phyloP scores from a whole-genome alignment of 2,888 invertebrate genomes.

The Drosophila aldrichi region DNA sequence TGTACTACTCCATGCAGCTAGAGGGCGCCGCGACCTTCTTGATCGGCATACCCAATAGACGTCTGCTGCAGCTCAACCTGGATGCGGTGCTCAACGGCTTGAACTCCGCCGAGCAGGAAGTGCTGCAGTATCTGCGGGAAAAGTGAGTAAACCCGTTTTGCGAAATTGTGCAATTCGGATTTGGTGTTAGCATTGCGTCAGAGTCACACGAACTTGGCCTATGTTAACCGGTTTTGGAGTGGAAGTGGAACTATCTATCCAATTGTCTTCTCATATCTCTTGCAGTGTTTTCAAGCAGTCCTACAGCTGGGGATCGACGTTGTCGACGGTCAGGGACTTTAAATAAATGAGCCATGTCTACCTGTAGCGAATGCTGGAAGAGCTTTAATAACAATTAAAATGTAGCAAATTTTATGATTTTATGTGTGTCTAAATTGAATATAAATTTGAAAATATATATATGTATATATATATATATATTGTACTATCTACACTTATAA shows the following conservation, averaged over 20 bases:
- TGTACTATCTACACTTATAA: neutral
- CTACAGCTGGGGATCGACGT: slow-evolving; percentile 66
- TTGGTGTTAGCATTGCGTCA: slow-evolving; percentile 68
- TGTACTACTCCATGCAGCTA: slow-evolving; percentile 88
- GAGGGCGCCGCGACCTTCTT: slow-evolving; percentile 89
- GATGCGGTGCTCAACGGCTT: slow-evolving; percentile 88
- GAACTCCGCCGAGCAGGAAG: slow-evolving; percentile 88
- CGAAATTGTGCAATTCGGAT: slow-evolving; percentile 55
- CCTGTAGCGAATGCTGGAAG: neutral
- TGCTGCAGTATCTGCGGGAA: slow-evolving; percentile 87
- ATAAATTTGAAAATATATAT: neutral
- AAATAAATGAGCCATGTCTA: slow-evolving; percentile 8
- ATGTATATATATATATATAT: neutral
- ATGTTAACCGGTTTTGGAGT: slow-evolving; percentile 52
- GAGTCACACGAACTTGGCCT: slow-evolving; percentile 64
- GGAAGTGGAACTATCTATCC: slow-evolving; percentile 10
- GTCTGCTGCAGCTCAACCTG: slow-evolving; percentile 88
- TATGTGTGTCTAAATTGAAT: neutral
- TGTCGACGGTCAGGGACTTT: slow-evolving; percentile 54
- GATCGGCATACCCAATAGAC: slow-evolving; percentile 90
- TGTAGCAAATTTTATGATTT: neutral
- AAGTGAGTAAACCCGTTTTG: slow-evolving; percentile 62
- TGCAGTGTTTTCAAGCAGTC: slow-evolving; percentile 64
- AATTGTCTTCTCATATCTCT: slow-evolving; percentile 7
- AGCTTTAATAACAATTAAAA: neutral